These are phyloP conservation scores for Azorinus chamasolen DNA, from an alignment of 2,888 invertebrate species.

Conservation along the genomic window DNA sequence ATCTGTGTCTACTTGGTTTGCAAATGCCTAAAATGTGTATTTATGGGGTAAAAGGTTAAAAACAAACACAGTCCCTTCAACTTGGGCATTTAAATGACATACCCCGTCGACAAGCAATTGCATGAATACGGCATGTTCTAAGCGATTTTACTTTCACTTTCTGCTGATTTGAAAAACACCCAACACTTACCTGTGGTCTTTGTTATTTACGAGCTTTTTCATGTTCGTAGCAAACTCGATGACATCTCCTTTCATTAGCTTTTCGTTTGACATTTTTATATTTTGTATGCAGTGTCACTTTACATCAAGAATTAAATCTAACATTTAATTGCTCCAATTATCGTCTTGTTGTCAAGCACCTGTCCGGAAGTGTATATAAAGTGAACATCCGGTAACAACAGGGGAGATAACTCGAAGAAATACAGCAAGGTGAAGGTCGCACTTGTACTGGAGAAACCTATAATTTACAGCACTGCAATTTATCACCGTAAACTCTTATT, in stretches of 20 bases:
- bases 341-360: slow-evolving; percentile 66
- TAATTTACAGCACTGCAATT: too few relatives aligned
- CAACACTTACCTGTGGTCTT: slow-evolving; percentile 80
- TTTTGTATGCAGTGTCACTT: background rate
- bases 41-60: too few relatives aligned
- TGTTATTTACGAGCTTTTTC: slow-evolving; percentile 83
- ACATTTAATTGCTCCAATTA: too few relatives aligned
- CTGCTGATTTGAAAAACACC: background rate
- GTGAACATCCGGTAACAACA: slow-evolving; percentile 12
- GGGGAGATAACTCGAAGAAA: slow-evolving; percentile 28
- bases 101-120: too few relatives aligned
- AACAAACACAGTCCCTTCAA: too few relatives aligned
- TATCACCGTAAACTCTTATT: too few relatives aligned
- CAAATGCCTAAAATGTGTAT: too few relatives aligned
- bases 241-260: slow-evolving; percentile 78
- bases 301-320: too few relatives aligned
- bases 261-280: slow-evolving; percentile 73
- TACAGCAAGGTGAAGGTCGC: slow-evolving; percentile 2
- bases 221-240: slow-evolving; percentile 81
- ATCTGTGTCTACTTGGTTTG: too few relatives aligned
- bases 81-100: too few relatives aligned
- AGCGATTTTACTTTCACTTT: slow-evolving; percentile 6
- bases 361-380: slow-evolving; percentile 26
- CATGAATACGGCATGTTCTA: slow-evolving; percentile 1
- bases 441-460: background rate